Conservation (phyloP, 1,140 invertebrate species). For the Megalonaias nervosa region DNA sequence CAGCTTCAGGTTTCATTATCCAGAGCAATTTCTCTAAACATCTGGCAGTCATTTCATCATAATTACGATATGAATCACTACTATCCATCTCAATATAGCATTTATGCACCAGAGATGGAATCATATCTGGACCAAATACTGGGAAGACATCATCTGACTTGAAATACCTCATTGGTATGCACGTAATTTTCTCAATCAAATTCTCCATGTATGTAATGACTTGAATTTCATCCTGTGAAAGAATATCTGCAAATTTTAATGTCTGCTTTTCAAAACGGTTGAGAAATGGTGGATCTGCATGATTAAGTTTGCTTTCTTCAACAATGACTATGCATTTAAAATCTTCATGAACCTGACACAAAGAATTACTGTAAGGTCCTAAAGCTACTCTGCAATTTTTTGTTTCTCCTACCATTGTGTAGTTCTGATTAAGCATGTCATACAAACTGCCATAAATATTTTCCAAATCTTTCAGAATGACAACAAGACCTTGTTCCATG, state of each 20-base stretch:
- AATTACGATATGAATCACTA: background rate
- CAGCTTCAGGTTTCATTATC: conserved; percentile 41
- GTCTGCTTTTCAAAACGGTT: conserved; percentile 63
- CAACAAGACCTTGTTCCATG: conserved; percentile 58
- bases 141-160: conserved; percentile 31
- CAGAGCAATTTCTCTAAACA: conserved; percentile 25
- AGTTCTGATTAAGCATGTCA: conserved; percentile 64
- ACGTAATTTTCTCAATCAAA: conserved; percentile 17
- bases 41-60: conserved; percentile 12
- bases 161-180: conserved; percentile 18
- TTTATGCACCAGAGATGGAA: conserved; percentile 40
- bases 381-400: conserved; percentile 56
- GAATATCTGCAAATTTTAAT: conserved; percentile 38
- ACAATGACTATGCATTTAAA: conserved; percentile 58
- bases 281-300: conserved; percentile 56
- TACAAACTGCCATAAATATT: conserved; percentile 63
- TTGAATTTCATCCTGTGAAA: conserved; percentile 13
- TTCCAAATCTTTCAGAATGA: conserved; percentile 57
- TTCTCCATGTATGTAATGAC: conserved; percentile 1
- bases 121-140: conserved; percentile 31
- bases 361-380: conserved; percentile 56
- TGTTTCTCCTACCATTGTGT: conserved; percentile 55
- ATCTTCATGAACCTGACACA: conserved; percentile 56
- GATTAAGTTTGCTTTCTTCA: conserved; percentile 51
- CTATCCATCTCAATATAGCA: background rate